These are phyloP conservation scores for Chaenocephalus aceratus DNA, from an alignment of 2,113 vertebrate genomes.

Conservation along the genomic window DNA sequence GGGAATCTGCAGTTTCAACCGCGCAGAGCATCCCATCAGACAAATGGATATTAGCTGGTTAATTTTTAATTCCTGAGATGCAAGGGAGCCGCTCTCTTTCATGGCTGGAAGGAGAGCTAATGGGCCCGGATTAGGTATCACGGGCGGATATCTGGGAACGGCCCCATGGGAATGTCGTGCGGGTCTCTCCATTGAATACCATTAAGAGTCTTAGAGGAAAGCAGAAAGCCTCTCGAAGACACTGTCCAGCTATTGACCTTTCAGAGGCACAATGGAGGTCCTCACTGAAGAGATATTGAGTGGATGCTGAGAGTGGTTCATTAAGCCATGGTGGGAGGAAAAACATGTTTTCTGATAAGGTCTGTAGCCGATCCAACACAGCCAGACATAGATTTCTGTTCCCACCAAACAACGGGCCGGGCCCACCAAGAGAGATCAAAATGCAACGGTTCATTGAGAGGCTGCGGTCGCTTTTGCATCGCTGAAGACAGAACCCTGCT, in stretches of 20 bases:
- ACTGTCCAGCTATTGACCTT: conserved; percentile 82
- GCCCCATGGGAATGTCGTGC: conserved; percentile 72
- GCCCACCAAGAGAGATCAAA: conserved; percentile 54
- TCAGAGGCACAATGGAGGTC: conserved; percentile 67
- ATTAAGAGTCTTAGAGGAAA: conserved; percentile 79
- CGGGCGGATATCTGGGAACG: conserved; percentile 81
- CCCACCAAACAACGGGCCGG: conserved; percentile 32
- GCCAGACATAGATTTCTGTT: conserved; percentile 65
- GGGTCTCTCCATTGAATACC: conserved; percentile 80
- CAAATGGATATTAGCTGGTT: conserved; percentile 87
- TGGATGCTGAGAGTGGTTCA: conserved; percentile 73
- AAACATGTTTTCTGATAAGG: conserved; percentile 66
- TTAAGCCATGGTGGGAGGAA: conserved; percentile 72
- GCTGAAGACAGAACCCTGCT: conserved; percentile 26
- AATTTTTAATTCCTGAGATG: conserved; percentile 88
- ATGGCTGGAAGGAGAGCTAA: conserved; percentile 82
- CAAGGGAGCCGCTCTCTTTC: conserved; percentile 75
- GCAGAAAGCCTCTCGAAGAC: conserved; percentile 81
- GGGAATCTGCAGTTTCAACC: conserved; percentile 85
- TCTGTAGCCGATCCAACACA: conserved; percentile 56
- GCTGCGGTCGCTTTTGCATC: conserved; percentile 5
- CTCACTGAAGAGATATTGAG: conserved; percentile 75
- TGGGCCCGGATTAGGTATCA: conserved; percentile 86
- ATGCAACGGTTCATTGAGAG: conserved; percentile 7
- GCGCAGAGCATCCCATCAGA: conserved; percentile 76